These are phyloP conservation scores for Burhinus oedicnemus DNA, from an alignment of 2,113 vertebrate species.

Conservation along the genomic window DNA sequence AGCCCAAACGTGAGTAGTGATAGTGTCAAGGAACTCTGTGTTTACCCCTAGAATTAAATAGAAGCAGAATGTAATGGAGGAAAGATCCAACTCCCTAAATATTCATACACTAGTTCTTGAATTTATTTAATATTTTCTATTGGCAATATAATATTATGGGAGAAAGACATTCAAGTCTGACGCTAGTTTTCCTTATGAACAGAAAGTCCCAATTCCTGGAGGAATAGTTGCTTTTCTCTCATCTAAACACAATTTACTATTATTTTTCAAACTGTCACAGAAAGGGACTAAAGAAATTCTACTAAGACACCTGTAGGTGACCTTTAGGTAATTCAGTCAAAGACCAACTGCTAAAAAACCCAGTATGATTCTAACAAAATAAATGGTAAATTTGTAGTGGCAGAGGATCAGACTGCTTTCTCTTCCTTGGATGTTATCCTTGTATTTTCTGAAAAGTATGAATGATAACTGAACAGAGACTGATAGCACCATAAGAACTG, in stretches of 20 bases:
- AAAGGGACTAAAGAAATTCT: not conserved
- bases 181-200: not conserved
- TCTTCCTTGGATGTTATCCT: not conserved
- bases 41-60: not conserved
- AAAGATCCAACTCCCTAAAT: not conserved
- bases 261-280: slow-evolving; percentile 15
- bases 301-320: not conserved
- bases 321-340: not conserved
- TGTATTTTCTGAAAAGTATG: not conserved
- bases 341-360: not conserved
- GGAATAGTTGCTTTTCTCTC: not conserved
- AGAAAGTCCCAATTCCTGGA: not conserved
- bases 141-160: not conserved
- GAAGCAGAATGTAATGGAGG: not conserved
- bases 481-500: not conserved
- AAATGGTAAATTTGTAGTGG: not conserved
- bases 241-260: not conserved
- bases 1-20: not conserved
- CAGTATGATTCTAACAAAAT: not conserved
- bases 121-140: not conserved
- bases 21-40: not conserved
- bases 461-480: not conserved
- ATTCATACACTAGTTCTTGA: not conserved
- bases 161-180: not conserved
- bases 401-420: not conserved